phyloP scores from a whole-genome alignment of 2,888 invertebrate species.

The Pantelozetes paolii region DNA sequence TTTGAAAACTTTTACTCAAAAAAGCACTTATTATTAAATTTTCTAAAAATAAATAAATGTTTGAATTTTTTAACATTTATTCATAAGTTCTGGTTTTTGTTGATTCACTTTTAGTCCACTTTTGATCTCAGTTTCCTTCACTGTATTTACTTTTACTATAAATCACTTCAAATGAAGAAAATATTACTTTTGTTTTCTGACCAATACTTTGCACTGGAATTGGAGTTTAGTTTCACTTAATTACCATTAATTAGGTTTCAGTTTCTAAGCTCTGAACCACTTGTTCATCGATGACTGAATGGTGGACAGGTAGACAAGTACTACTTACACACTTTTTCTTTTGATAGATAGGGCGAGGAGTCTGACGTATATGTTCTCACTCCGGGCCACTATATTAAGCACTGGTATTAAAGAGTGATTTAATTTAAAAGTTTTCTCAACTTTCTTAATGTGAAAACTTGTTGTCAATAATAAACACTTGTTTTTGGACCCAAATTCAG shows the following conservation, averaged over 20 bases:
- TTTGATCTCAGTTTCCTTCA: neutral
- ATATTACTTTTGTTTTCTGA: too few relatives aligned
- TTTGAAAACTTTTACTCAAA: too few relatives aligned
- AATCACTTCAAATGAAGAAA: neutral
- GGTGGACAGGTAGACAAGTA: too few relatives aligned
- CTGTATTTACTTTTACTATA: neutral
- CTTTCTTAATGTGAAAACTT: neutral
- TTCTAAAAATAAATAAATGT: constrained; percentile 1
- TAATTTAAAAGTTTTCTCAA: neutral
- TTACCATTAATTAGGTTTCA: too few relatives aligned
- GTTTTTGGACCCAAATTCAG: neutral
- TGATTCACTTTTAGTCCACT: constrained; percentile 1
- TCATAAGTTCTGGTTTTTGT: constrained; percentile 16
- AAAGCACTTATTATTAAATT: neutral
- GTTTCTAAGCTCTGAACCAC: too few relatives aligned
- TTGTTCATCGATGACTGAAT: too few relatives aligned
- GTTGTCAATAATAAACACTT: neutral
- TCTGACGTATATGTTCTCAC: too few relatives aligned
- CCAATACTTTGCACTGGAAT: too few relatives aligned
- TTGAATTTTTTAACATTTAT: neutral
- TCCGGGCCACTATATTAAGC: too few relatives aligned
- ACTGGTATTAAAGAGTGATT: neutral
- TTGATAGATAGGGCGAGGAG: too few relatives aligned
- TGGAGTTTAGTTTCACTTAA: too few relatives aligned
- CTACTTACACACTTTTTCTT: too few relatives aligned